Evolutionary conservation across 1,140 invertebrate genomes (phyloP).

Genomic region (Bombyx mandarina): DNA sequence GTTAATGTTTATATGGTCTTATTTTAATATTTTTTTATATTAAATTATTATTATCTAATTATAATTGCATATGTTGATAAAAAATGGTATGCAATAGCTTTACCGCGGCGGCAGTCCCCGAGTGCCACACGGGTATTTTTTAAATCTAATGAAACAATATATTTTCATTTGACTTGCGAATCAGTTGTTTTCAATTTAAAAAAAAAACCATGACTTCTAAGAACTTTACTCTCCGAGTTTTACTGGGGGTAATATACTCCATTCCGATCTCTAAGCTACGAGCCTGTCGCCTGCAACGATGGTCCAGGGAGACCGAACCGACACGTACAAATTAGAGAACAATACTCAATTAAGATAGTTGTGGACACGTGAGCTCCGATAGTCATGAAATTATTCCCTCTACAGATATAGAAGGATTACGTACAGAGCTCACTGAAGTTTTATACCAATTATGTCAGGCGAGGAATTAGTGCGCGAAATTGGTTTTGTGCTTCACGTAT

Average conservation of each 20-base stretch:
- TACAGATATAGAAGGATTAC: not conserved
- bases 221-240: no score
- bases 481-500: no score
- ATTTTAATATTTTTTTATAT: no score
- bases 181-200: not conserved
- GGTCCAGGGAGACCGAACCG: slow-evolving; percentile 23
- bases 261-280: not conserved
- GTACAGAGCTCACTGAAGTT: not conserved
- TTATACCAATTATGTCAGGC: slow-evolving; percentile 2
- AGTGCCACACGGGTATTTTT: no score
- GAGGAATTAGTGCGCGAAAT: no score
- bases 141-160: no score
- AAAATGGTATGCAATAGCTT: no score
- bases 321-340: slow-evolving; percentile 44
- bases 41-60: no score
- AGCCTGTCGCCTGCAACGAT: not conserved
- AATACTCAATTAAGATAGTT: slow-evolving; percentile 42
- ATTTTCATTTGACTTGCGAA: not conserved
- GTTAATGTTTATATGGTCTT: no score
- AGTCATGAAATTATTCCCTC: slow-evolving; percentile 8
- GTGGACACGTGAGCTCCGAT: slow-evolving; percentile 29
- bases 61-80: no score
- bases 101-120: no score
- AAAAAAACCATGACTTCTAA: no score
- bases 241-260: not conserved